These are phyloP conservation scores for Nebria brevicollis DNA, from an alignment of 2,888 invertebrate species.

Conservation along the genomic window DNA sequence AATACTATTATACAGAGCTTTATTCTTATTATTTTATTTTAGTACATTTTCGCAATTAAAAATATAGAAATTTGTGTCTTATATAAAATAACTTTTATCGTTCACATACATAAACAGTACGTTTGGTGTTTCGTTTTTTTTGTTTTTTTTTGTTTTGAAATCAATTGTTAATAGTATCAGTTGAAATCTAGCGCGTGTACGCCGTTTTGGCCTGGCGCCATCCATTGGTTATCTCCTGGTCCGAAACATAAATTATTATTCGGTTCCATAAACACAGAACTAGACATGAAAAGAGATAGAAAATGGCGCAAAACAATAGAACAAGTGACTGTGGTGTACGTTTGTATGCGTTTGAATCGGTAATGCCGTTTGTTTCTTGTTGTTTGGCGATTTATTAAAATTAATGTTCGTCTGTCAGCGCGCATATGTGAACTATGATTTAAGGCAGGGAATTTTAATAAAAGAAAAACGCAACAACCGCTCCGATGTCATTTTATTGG, in stretches of 20 bases:
- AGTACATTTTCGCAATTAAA: no score
- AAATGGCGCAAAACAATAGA: neutral
- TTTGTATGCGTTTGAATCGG: neutral
- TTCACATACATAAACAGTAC: no score
- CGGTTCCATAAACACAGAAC: neutral
- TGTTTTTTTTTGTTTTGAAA: neutral
- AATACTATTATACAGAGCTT: neutral
- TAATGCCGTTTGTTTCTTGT: slow-evolving; percentile 20
- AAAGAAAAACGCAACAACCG: neutral
- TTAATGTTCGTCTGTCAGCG: slow-evolving; percentile 19
- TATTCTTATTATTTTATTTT: neutral
- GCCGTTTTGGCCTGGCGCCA: neutral
- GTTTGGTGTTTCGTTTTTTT: neutral
- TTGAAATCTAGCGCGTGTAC: neutral
- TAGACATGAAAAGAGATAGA: neutral
- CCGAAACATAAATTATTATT: neutral
- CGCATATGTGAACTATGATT: slow-evolving; percentile 24
- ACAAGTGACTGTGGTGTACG: neutral
- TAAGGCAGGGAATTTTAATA: slow-evolving; percentile 9
- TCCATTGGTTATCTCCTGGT: neutral
- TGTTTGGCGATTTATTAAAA: slow-evolving; percentile 27
- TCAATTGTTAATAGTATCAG: no score
- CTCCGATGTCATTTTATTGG: no score
- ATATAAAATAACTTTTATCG: no score
- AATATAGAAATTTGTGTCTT: no score